These are phyloP conservation scores for Dinoponera quadriceps DNA, from an alignment of 1,140 invertebrate genomes.

Conservation along the genomic window DNA sequence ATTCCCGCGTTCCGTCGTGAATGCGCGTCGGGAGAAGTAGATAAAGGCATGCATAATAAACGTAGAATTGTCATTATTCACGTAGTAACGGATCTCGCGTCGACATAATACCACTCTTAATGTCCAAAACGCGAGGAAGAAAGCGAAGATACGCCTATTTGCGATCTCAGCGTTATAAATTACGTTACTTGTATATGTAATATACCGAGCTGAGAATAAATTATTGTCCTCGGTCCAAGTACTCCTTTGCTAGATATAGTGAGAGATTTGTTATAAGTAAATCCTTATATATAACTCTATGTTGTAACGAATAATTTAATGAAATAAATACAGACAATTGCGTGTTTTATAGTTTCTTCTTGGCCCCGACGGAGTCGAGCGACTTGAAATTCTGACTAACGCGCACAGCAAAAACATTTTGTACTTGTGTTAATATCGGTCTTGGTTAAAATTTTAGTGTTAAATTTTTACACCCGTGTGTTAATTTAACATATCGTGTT, in stretches of 20 bases:
- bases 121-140: neutral
- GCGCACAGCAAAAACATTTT: too few relatives aligned
- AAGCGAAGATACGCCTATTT: neutral
- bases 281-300: neutral
- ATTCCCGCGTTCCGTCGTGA: constrained; percentile 10
- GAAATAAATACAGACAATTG: neutral
- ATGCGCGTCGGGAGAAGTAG: neutral
- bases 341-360: neutral
- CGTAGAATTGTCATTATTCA: neutral
- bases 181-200: constrained; percentile 8
- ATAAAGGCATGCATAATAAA: neutral
- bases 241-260: neutral
- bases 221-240: too few relatives aligned
- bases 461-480: too few relatives aligned
- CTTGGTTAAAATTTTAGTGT: too few relatives aligned
- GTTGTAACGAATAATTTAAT: neutral
- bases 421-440: too few relatives aligned
- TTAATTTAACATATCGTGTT: too few relatives aligned
- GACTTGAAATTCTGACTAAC: neutral
- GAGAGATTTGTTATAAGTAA: neutral
- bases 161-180: constrained; percentile 20
- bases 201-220: too few relatives aligned
- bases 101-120: neutral
- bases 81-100: neutral
- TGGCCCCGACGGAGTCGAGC: neutral